These are phyloP conservation scores for Caenorhabditis latens DNA, from an alignment of 1,140 invertebrate species.

Conservation along the genomic window DNA sequence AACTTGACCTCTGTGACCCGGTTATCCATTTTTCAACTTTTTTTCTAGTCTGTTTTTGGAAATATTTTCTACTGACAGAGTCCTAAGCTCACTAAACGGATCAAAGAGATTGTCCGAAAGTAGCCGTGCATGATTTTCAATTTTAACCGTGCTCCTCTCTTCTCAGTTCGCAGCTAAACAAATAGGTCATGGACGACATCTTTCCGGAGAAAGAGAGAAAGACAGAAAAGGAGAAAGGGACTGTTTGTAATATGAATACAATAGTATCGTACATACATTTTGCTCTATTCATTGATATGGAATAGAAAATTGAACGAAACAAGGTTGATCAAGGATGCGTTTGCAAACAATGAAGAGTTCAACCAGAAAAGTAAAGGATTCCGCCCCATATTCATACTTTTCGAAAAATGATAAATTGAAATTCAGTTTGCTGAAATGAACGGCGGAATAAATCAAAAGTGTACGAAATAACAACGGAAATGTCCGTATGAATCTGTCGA, in stretches of 20 bases:
- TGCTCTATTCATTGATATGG: conserved; percentile 50
- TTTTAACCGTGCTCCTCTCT: conserved; percentile 20
- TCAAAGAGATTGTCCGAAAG: conserved; percentile 24
- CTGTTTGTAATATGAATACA: conserved; percentile 55
- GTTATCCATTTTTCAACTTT: neutral
- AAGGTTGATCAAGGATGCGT: neutral
- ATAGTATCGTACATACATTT: conserved; percentile 31
- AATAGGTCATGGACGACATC: conserved; percentile 51
- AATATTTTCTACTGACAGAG: neutral
- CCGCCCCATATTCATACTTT: no score
- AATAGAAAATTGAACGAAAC: conserved; percentile 26
- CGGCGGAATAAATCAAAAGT: no score
- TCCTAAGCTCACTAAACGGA: neutral
- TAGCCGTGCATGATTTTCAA: conserved; percentile 30
- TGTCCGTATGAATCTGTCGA: conserved; percentile 7
- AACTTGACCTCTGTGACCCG: conserved; percentile 5
- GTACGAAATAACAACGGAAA: neutral
- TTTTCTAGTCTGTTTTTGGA: neutral
- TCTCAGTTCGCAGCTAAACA: conserved; percentile 43
- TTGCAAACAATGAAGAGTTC: no score
- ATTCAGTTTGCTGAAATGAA: no score
- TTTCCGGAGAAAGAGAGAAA: conserved; percentile 27
- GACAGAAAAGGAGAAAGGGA: conserved; percentile 11
- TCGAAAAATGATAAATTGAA: no score
- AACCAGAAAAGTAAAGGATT: no score